Evolutionary conservation across 2,797 vertebrate species (phyloP), one percentile per base, ranked within the genome.

Genomic region (Anguilla obscura): DNA sequence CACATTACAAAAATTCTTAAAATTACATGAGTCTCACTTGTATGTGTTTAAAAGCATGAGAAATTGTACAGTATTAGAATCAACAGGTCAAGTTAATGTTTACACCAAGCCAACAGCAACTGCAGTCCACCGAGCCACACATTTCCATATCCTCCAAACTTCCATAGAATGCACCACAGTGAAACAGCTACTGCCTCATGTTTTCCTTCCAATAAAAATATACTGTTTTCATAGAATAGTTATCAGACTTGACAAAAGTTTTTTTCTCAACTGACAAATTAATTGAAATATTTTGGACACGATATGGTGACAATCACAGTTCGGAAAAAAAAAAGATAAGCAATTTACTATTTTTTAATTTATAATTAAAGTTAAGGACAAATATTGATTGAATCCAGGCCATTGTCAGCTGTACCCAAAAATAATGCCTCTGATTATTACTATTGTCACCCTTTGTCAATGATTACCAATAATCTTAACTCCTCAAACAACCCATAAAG

Each of bases 1-100:
- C 92, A 90, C 91, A 91, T 94, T 95, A 94, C 93, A 94, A 93
- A 86, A 92, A 92, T 91, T 90, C 88, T 45, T 48, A 16, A 50
- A 7, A 52, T 27, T 86, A 63, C 9, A 54, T 86, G 33, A 71
- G 63, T 1, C 66, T 18, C 45, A 71, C 3, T 74, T 74, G 27
- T 86, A 71, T 86, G 85, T 52, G 0, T 50, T 30, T 54, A 86
- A 74, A 48, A 52, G 45, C 63, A 86, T 45, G 63, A 71, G 48
- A 71, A 21, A 58, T 58, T 58, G 71, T 50, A 86, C 45, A 30
- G 60, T 86, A 71, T 71, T 63, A 85, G 45, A 50, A n/a, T 86
- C 14, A 71, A 80, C 6, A 48, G 36, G 40, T 36, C 76, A 24
- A 16, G 76, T 80, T 80, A 80, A 80, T 80, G 36, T 80, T 80